Evolutionary conservation across 2,113 vertebrate genomes (phyloP).

Genomic region (Leiothrix lutea): DNA sequence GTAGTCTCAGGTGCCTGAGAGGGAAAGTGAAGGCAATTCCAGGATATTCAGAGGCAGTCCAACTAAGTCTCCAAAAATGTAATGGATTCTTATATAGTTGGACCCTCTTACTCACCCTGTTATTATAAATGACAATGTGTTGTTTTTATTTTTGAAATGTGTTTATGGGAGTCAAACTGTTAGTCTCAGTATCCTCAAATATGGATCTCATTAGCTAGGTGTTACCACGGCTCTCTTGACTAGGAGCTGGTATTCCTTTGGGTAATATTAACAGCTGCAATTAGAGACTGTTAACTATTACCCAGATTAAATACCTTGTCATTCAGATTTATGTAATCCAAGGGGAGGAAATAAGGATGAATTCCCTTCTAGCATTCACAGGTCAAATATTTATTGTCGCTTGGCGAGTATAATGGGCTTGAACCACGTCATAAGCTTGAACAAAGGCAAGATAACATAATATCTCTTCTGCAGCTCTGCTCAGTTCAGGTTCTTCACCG

Average conservation of each 20-base stretch:
- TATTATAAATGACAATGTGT: background rate
- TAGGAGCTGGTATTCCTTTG: conserved; percentile 29
- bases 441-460: background rate
- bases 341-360: background rate
- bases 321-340: conserved; percentile 11
- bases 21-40: background rate
- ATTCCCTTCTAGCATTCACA: background rate
- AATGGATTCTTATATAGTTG: background rate
- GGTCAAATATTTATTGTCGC: conserved; percentile 16
- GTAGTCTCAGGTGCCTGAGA: background rate
- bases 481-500: background rate
- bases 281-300: conserved; percentile 52
- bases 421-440: background rate
- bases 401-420: background rate
- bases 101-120: background rate
- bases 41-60: background rate
- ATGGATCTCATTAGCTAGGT: conserved; percentile 31
- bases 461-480: background rate
- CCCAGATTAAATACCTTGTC: conserved; percentile 36
- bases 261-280: conserved; percentile 52
- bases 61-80: background rate
- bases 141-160: background rate
- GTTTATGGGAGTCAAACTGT: background rate
- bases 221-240: background rate
- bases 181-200: background rate